Base-by-base conservation (phyloP, 2,113 vertebrate species). In the Scatophagus argus region DNA sequence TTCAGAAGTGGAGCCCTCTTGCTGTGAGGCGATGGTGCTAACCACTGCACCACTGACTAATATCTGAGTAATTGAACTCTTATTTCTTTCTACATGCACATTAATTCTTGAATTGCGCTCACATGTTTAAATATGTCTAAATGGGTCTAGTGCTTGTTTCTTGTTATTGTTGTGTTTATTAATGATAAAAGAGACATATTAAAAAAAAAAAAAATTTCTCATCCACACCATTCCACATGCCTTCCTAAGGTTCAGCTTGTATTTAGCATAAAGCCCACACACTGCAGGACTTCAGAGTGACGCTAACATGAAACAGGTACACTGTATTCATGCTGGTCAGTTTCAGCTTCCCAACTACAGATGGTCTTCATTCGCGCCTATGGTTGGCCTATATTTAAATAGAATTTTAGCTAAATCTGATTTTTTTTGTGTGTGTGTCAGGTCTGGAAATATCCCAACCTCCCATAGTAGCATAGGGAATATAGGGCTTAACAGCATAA, bases 401-500 rank as follows among this genome's bases (percentile, higher is more conserved):
- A 9, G 67, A 39, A 32, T 61, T 19, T 62, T 13, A 44, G 56
- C 3, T 16, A 29, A 64, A 65, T 77, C 60, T 17, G 39, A 23
- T 58, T 38, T 31, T 56, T 70, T 60, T n/a, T n/a, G n/a, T n/a
- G n/a, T n/a, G n/a, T n/a, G n/a, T 83, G 41, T 71, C 38, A 43
- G n/a, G 51, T 86, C 68, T 83, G 61, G 47, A 70, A 79, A 73
- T 84, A 77, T 71, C 39, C 68, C 38, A 72, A 54, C 67, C 46
- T 63, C 25, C 55, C 52, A 79, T 68, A 82, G 55, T 58, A 60
- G 66, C 9, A 12, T 19, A 14, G 56, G 74, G 85, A 88, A 87
- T 85, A 86, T 5, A 72, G 64, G 79, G 76, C 65, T 32, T 81
- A 67, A 83, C 61, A 59, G 61, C 60, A 85, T 87, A 89, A 89